Evolutionary conservation across 2,113 vertebrate genomes (phyloP), one percentile per base, ranked within the genome.

Genomic region (Hippocampus guttulatus): DNA sequence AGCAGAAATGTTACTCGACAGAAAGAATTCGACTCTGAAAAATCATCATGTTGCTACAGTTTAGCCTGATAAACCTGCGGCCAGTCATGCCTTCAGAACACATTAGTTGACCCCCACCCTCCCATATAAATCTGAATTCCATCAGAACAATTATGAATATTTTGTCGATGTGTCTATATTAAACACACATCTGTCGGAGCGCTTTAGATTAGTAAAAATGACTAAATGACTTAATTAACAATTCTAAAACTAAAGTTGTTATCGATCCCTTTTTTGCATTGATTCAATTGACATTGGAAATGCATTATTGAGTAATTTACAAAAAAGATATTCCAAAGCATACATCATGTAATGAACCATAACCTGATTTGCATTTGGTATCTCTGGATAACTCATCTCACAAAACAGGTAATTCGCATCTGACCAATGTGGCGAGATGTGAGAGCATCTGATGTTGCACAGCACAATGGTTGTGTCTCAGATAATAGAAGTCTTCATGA

Each of bases 31-130:
- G 11, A 70, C 51, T 67, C 18, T 58, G 10, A 67, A 61, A n/a
- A 61, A 40, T 40, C 8, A 54, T 54, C 66, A 68, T 30, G 12
- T 38, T 38, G 25, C 21, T 38, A 20, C 16, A n/a, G 18, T 67
- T 52, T 38, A 33, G 27, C n/a, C 18, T 52, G 30, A 68, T 38
- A 33, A 68, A 25, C 8, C 33, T 47, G 45, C 23, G 51, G 54
- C 54, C 18, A 40, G 47, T 79, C n/a, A 66, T 27, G 33, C 70
- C 49, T 60, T 41, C n/a, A 15, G 38, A 38, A 70, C 76, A 75
- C 69, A 75, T 71, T 30, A 40, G 73, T 75, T 73, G 61, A 70
- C 51, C 63, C 23, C 30, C 2, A 3, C 10, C 20, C 38, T 45
- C 11, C 6, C 14, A 51, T 64, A 27, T 68, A 57, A 67, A 40